Evolutionary conservation across 2,888 invertebrate genomes (phyloP).

Genomic region (Cheilosia variabilis): DNA sequence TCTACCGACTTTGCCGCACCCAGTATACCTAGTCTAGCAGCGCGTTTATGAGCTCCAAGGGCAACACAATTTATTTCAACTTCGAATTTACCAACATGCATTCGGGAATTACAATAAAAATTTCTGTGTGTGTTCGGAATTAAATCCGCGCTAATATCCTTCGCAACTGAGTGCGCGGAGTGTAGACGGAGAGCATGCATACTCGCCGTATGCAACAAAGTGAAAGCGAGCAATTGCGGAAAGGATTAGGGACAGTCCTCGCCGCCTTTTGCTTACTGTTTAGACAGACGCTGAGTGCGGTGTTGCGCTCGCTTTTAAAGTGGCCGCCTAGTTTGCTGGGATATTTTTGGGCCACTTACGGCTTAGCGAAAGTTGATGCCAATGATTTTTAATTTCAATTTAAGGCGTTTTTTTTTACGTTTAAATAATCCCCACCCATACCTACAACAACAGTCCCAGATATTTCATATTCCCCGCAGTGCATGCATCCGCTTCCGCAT

Average conservation of each 20-base stretch:
- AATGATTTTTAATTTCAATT: conserved; percentile 74
- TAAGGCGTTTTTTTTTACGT: conserved; percentile 41
- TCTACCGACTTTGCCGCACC: conserved; percentile 6
- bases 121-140: conserved; percentile 47
- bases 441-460: conserved; percentile 44
- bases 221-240: conserved; percentile 48
- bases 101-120: conserved; percentile 72
- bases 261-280: too few relatives aligned
- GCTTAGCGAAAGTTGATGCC: conserved; percentile 67
- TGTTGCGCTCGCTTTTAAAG: conserved; percentile 11
- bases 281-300: not conserved
- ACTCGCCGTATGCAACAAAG: conserved; percentile 35
- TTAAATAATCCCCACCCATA: conserved; percentile 50
- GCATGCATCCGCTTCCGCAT: conserved; percentile 37
- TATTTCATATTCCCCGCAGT: conserved; percentile 56
- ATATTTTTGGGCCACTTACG: conserved; percentile 65
- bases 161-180: conserved; percentile 9
- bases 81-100: conserved; percentile 65
- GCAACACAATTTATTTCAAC: conserved; percentile 58
- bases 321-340: not conserved
- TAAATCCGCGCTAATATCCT: conserved; percentile 64
- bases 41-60: conserved; percentile 61
- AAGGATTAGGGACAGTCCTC: conserved; percentile 44
- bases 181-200: not conserved
- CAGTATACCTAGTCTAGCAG: not conserved